Base-by-base conservation (phyloP, 2,888 invertebrate species). In the Eledona agricola region DNA sequence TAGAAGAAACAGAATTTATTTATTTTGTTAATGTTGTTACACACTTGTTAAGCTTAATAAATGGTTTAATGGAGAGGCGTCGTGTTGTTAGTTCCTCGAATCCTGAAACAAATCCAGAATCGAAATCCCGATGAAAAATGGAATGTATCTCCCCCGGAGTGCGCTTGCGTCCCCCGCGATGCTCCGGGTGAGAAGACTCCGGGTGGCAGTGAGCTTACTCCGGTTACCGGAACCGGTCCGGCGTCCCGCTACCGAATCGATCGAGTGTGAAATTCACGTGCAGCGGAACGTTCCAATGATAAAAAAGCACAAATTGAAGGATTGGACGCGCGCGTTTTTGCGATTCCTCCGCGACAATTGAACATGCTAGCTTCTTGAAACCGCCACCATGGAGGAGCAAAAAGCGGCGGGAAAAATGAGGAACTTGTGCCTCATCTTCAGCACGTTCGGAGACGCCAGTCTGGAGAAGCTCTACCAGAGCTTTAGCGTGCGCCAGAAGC, bases 401-500 rank as follows among this genome's bases (percentile, higher is more conserved):
- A 72, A 71, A 51, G 61, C 68, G n/a, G 57, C 66, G 9, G 70
- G 69, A 20, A 72, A 72, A 61, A 72, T 73, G 70, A 64, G 65
- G 51, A 62, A 64, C 35, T 58, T 58, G 15, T 69, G 69, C 43
- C 67, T 59, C 22, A 32, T 70, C 17, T 70, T 71, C 51, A 74
- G 79, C 40, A 79, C 80, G 28, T 85, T 85, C 71, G 77, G 82
- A 19, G 85, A 84, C 66, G 78, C 81, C 4, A 82, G 85, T 37
- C 77, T 88, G 58, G 87, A 89, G 69, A 81, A 81, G 64, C 79
- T 89, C 2, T 89, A 88, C 71, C 85, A 86, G 61, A 84, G 83
- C 55, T 89, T 88, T 73, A 85, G 85, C 65, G 80, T 85, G 29
- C 85, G 87, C 65, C 88, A 88, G 71, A 84, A 88, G 65, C 81